phyloP scores from a whole-genome alignment of 1,140 invertebrate genomes.

The Ylistrum balloti region DNA sequence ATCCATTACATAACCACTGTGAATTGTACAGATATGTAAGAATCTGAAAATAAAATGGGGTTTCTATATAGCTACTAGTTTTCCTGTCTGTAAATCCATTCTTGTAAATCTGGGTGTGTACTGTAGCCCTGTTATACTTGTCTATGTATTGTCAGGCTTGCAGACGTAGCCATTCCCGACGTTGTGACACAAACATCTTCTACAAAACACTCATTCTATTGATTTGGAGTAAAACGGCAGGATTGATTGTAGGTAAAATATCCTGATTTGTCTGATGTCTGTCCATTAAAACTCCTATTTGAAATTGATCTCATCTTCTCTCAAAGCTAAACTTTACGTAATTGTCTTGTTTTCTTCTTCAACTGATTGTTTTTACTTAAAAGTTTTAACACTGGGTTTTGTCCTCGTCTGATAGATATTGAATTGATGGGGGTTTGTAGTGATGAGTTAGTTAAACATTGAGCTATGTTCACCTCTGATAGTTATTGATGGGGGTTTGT shows the following conservation, averaged over 20 bases:
- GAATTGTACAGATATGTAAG: too few species aligned
- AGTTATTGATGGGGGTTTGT: too few species aligned
- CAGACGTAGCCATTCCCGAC: too few species aligned
- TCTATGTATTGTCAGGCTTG: too few species aligned
- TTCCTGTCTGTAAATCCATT: too few species aligned
- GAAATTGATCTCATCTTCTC: background rate
- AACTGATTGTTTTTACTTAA: conserved; percentile 17
- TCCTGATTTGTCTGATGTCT: background rate
- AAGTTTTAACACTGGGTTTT: background rate
- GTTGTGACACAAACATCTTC: too few species aligned
- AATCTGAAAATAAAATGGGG: too few species aligned
- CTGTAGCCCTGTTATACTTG: too few species aligned
- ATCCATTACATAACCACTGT: too few species aligned
- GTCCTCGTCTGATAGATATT: background rate
- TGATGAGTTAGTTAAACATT: background rate
- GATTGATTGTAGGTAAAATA: background rate
- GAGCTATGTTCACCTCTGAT: too few species aligned
- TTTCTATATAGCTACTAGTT: too few species aligned
- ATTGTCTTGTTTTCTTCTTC: background rate
- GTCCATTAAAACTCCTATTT: background rate
- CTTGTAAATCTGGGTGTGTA: too few species aligned
- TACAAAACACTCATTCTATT: background rate
- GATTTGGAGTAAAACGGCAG: background rate
- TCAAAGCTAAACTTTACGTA: background rate
- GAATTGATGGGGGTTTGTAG: background rate